These are phyloP conservation scores for Agriopis aurantiaria DNA, from an alignment of 2,888 invertebrate genomes.

Conservation along the genomic window DNA sequence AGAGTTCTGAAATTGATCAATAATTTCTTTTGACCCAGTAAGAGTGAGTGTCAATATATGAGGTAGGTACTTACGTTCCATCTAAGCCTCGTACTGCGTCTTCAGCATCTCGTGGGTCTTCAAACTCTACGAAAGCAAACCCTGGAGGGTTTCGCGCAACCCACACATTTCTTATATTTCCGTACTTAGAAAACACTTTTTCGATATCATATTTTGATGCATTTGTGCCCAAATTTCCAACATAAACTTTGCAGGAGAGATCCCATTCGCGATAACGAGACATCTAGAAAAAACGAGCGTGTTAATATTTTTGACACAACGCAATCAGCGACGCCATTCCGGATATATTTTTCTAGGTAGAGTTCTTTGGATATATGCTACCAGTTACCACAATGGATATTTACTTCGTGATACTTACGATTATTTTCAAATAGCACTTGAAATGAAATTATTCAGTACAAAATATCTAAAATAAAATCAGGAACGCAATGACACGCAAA, in stretches of 20 bases:
- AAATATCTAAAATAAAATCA: not conserved
- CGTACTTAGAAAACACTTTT: conserved; percentile 95
- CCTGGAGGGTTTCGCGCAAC: conserved; percentile 97
- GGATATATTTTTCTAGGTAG: not conserved
- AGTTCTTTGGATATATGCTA: not conserved
- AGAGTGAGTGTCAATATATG: not conserved
- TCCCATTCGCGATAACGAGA: conserved; percentile 93
- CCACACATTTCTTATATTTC: conserved; percentile 96
- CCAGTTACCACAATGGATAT: not conserved
- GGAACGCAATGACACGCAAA: too few relatives aligned
- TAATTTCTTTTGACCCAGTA: not conserved
- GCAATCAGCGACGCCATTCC: conserved; percentile 48
- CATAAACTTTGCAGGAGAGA: conserved; percentile 96
- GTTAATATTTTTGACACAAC: conserved; percentile 25
- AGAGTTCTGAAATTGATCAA: not conserved
- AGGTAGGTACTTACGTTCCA: conserved; percentile 85
- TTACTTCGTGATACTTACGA: conserved; percentile 1
- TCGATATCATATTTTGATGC: conserved; percentile 96
- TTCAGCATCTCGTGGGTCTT: conserved; percentile 95
- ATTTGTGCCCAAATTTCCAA: conserved; percentile 96
- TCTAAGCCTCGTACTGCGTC: conserved; percentile 94
- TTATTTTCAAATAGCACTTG: not conserved
- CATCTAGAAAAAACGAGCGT: conserved; percentile 80
- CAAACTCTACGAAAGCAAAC: conserved; percentile 96
- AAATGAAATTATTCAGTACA: not conserved